Evolutionary conservation across 2,113 vertebrate species (phyloP).

Genomic region (Pagrus major): DNA sequence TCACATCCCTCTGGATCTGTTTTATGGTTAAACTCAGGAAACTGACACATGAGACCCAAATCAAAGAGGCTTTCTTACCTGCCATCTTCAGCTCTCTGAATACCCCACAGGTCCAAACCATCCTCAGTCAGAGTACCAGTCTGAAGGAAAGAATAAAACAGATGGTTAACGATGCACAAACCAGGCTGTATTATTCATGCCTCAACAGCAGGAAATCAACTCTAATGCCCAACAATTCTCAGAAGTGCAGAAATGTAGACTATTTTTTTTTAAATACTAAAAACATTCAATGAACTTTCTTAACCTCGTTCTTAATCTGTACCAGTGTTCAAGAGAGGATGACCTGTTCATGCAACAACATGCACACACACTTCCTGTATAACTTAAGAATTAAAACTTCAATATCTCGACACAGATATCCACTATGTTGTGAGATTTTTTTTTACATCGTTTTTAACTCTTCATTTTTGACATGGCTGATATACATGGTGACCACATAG

Average conservation of each 20-base stretch:
- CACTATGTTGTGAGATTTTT: no score
- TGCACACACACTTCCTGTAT: neutral
- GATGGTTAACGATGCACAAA: neutral
- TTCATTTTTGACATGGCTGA: no score
- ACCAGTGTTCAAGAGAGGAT: neutral
- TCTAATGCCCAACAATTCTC: neutral
- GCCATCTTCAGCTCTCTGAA: constrained; percentile 89
- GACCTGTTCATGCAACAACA: neutral
- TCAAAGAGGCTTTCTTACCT: constrained; percentile 77
- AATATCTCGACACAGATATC: neutral
- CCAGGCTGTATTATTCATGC: neutral
- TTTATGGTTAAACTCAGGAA: neutral
- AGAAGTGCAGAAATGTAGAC: neutral
- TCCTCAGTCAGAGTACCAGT: constrained; percentile 98
- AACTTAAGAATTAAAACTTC: neutral
- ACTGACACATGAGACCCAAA: neutral
- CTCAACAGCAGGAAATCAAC: neutral
- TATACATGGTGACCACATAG: no score
- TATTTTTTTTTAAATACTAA: neutral
- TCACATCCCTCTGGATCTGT: neutral
- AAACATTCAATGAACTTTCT: neutral
- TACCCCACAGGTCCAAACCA: constrained; percentile 94
- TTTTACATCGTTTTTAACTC: no score
- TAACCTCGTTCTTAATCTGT: neutral
- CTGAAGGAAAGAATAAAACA: constrained; percentile 72